A percentile compares a stretch with the other conserved stretches of the same genome.
phyloP scores from a whole-genome alignment of 2,888 invertebrate genomes.

The Tineola bisselliella region DNA sequence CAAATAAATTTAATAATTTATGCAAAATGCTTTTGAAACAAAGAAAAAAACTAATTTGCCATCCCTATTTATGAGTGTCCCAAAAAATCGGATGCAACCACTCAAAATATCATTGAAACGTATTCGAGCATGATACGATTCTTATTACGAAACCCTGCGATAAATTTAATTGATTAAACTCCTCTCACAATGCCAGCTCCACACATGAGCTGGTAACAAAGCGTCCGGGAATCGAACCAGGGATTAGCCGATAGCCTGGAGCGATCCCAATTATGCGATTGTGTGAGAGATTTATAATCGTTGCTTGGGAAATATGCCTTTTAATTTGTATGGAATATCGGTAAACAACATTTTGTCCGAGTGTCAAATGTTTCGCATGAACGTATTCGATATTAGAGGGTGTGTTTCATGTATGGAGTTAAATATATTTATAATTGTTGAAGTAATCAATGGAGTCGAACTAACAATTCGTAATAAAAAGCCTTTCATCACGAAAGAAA shows the following conservation, averaged over 20 bases:
- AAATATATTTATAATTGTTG: background rate
- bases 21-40: too few species aligned
- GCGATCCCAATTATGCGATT: slow-evolving; percentile 33
- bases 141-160: slow-evolving; percentile 34
- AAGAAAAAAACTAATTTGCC: background rate
- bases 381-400: background rate
- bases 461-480: background rate
- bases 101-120: slow-evolving; percentile 24
- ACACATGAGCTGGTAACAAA: slow-evolving; percentile 38
- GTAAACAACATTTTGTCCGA: slow-evolving; percentile 9
- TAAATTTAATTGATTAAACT: slow-evolving; percentile 50
- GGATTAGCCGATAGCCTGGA: slow-evolving; percentile 39
- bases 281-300: slow-evolving; percentile 23
- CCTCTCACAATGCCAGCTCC: slow-evolving; percentile 30
- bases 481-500: slow-evolving; percentile 12
- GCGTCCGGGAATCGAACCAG: slow-evolving; percentile 27
- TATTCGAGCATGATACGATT: slow-evolving; percentile 30
- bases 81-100: slow-evolving; percentile 18
- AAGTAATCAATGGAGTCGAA: background rate
- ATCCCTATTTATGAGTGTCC: background rate
- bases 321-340: slow-evolving; percentile 11
- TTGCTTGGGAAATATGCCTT: slow-evolving; percentile 12
- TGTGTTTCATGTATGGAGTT: background rate
- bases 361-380: background rate
- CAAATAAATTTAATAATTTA: too few species aligned